Conservation (phyloP, 2,113 vertebrate species). For the Petaurus breviceps region DNA sequence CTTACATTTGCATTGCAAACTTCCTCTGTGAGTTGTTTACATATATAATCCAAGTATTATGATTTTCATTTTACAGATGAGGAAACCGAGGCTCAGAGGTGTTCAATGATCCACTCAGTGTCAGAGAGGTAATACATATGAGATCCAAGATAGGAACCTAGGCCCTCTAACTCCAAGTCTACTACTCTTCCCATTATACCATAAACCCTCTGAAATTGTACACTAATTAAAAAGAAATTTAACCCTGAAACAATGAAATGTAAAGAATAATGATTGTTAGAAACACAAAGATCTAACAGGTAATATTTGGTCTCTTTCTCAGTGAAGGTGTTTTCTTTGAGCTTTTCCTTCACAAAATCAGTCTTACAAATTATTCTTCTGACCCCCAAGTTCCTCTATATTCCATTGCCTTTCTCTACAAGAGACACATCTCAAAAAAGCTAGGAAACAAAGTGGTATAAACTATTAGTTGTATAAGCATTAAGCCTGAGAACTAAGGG, state of each 20-base stretch:
- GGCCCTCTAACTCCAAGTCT: background rate
- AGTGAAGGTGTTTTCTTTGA: conserved; percentile 4
- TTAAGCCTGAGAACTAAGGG: conserved; percentile 18
- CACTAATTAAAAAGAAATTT: background rate
- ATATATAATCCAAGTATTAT: background rate
- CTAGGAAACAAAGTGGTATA: background rate
- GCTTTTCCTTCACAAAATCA: background rate
- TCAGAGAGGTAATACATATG: background rate
- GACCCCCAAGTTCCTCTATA: background rate
- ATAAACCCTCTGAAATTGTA: background rate
- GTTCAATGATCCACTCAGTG: background rate
- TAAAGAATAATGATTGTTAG: background rate
- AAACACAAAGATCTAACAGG: conserved; percentile 30
- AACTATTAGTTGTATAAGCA: conserved; percentile 32
- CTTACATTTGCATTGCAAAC: background rate
- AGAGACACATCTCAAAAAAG: background rate
- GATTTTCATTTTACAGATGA: background rate
- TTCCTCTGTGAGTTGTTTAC: background rate
- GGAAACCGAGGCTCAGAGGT: background rate
- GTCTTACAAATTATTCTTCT: background rate
- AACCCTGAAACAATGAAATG: conserved; percentile 2
- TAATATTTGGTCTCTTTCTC: conserved; percentile 33
- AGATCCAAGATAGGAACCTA: background rate
- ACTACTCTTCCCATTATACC: background rate
- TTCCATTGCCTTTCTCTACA: background rate